phyloP scores from a whole-genome alignment of 2,888 invertebrate genomes.

The Tholera decimalis region DNA sequence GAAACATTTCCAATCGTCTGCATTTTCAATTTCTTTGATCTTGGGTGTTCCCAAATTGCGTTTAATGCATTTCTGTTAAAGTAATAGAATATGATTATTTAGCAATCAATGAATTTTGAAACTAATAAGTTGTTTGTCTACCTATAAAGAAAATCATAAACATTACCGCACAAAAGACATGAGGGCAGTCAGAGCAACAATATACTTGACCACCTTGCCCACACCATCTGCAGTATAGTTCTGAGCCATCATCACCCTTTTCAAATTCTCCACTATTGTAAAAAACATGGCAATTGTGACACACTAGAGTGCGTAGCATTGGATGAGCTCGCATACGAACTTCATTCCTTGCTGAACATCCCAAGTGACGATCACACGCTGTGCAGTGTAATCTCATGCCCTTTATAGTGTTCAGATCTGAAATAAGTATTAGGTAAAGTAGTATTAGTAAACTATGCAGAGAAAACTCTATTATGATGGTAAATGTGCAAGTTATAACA shows the following conservation, averaged over 20 bases:
- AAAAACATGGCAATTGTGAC: constrained; percentile 94
- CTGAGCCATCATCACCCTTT: constrained; percentile 96
- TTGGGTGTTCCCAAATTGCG: constrained; percentile 93
- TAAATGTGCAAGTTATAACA: not conserved
- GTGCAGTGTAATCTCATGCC: constrained; percentile 93
- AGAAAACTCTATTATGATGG: too few species aligned
- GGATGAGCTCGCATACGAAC: constrained; percentile 94
- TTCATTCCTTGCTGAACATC: constrained; percentile 93
- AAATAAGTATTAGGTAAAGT: constrained; percentile 63
- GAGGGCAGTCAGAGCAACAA: constrained; percentile 95
- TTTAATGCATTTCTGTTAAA: constrained; percentile 93
- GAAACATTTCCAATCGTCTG: constrained; percentile 96
- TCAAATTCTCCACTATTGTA: constrained; percentile 96
- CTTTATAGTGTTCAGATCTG: constrained; percentile 92
- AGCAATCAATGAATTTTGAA: not conserved
- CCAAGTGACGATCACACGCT: constrained; percentile 94
- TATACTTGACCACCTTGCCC: constrained; percentile 95
- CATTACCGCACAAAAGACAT: constrained; percentile 93
- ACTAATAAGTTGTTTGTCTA: not conserved
- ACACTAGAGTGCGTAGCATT: constrained; percentile 93
- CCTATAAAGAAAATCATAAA: constrained; percentile 25
- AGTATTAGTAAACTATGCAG: too few species aligned
- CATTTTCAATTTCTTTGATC: constrained; percentile 94
- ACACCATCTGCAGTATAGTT: constrained; percentile 96
- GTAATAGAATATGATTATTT: constrained; percentile 1